These are phyloP conservation scores for Cryptus viduatorius DNA, from an alignment of 2,888 invertebrate genomes.

Conservation along the genomic window DNA sequence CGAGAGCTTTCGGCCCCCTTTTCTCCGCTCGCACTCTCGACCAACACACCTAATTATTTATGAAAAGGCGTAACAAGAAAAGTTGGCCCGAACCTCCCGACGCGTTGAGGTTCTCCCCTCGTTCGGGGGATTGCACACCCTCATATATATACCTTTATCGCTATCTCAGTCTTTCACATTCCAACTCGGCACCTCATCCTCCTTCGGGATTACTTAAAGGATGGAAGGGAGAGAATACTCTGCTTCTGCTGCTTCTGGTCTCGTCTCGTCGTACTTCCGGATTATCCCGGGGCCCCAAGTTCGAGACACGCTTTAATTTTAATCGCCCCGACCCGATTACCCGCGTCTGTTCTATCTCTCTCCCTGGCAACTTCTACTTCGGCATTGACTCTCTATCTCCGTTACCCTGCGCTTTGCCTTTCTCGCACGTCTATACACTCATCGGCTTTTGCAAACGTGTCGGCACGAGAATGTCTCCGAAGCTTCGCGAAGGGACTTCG, in stretches of 20 bases:
- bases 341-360: constrained; percentile 12
- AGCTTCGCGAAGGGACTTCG: constrained; percentile 15
- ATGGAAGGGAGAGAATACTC: constrained; percentile 20
- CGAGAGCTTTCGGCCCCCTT: constrained; percentile 13
- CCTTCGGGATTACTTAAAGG: constrained; percentile 45
- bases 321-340: constrained; percentile 61
- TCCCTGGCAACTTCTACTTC: background rate
- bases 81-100: background rate
- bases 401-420: constrained; percentile 10
- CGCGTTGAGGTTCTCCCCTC: background rate
- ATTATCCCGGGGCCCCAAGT: constrained; percentile 48
- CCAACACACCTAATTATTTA: constrained; percentile 64
- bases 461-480: constrained; percentile 28
- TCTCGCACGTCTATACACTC: constrained; percentile 20
- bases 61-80: constrained; percentile 64
- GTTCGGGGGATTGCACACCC: constrained; percentile 3
- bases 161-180: background rate
- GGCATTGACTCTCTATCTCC: background rate
- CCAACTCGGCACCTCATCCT: background rate
- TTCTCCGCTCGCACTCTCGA: constrained; percentile 44
- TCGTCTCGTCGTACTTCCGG: constrained; percentile 60
- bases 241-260: constrained; percentile 22
- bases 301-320: constrained; percentile 63
- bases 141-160: constrained; percentile 12
- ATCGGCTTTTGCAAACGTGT: constrained; percentile 16